Evolutionary conservation across 2,113 vertebrate genomes (phyloP).

Genomic region (Tetrao urogallus): DNA sequence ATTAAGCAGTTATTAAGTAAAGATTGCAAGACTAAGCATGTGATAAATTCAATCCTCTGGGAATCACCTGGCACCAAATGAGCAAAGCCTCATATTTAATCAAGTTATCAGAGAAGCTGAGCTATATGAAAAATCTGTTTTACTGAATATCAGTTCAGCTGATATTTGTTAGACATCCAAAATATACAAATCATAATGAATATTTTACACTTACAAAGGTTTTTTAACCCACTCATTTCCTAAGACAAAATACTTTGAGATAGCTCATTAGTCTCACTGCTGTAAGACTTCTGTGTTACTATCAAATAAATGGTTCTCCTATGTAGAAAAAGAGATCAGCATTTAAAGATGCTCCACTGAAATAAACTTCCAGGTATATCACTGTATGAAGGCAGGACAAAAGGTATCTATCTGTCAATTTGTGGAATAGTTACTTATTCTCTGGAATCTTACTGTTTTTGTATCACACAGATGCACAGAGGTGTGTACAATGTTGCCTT

Average conservation of each 20-base stretch:
- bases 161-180: neutral
- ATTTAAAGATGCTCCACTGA: neutral
- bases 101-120: slow-evolving; percentile 24
- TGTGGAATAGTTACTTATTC: neutral
- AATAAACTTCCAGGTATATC: neutral
- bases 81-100: slow-evolving; percentile 27
- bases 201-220: neutral
- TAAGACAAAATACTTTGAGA: neutral
- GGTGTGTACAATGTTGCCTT: neutral
- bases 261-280: neutral
- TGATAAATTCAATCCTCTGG: slow-evolving; percentile 45
- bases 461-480: neutral
- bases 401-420: neutral
- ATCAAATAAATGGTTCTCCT: neutral
- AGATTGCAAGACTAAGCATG: slow-evolving; percentile 23
- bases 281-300: neutral
- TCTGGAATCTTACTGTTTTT: neutral
- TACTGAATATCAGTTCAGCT: neutral
- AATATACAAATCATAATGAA: neutral
- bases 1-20: slow-evolving; percentile 36
- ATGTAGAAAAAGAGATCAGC: neutral
- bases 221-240: neutral
- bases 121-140: slow-evolving; percentile 15
- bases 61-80: slow-evolving; percentile 56
- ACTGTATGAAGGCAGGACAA: neutral